phyloP scores from a whole-genome alignment of 1,140 invertebrate genomes.

The Drosophila ercepeae region DNA sequence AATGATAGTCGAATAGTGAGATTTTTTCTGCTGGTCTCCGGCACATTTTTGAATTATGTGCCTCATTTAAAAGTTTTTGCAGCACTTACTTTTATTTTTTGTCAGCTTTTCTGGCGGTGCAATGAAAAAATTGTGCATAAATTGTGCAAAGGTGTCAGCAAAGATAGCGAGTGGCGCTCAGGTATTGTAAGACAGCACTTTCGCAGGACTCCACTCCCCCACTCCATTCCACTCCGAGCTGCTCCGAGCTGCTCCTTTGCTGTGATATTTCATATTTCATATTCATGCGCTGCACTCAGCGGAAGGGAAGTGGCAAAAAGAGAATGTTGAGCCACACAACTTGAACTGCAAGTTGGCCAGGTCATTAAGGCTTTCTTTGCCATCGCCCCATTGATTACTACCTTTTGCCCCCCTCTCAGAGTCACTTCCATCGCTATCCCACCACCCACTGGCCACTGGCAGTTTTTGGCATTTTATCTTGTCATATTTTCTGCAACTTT shows the following conservation, averaged over 20 bases:
- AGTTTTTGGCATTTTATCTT: conserved; percentile 66
- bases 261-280: conserved; percentile 73
- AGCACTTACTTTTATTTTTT: conserved; percentile 44
- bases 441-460: conserved; percentile 14
- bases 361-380: conserved; percentile 64
- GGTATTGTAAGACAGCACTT: conserved; percentile 30
- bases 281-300: conserved; percentile 63
- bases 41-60: conserved; percentile 75
- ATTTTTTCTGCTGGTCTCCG: conserved; percentile 20
- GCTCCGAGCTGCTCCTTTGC: conserved; percentile 18
- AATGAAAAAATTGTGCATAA: conserved; percentile 63
- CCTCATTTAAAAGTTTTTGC: conserved; percentile 76
- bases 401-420: conserved; percentile 28
- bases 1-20: conserved; percentile 14
- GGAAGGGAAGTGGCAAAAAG: conserved; percentile 16
- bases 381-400: conserved; percentile 58
- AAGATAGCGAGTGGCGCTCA: conserved; percentile 56
- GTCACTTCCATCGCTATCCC: not conserved
- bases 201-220: conserved; percentile 5
- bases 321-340: conserved; percentile 60
- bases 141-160: conserved; percentile 74
- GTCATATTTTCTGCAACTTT: conserved; percentile 67
- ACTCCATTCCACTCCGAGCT: not conserved
- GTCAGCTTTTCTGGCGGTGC: conserved; percentile 27
- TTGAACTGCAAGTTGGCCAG: conserved; percentile 60